Evolutionary conservation across 2,113 vertebrate species (phyloP).

Genomic region (Natator depressus): DNA sequence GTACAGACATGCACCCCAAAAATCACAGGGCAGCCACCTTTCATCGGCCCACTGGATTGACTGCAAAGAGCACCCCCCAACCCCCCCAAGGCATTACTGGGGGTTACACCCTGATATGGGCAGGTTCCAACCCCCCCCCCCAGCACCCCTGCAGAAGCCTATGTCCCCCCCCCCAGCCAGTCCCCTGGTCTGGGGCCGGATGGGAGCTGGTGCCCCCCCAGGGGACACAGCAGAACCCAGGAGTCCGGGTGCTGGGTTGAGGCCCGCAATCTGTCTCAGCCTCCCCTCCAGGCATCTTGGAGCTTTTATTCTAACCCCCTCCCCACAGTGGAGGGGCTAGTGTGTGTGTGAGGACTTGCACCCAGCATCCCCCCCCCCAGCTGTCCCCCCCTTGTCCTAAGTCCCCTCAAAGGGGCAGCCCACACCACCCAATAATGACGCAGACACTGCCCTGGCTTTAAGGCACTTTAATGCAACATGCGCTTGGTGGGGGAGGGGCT

Average conservation of each 20-base stretch:
- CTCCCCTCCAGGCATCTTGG: background rate
- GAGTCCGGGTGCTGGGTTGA: background rate
- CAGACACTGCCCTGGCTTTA: background rate
- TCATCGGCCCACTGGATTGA: too few species aligned
- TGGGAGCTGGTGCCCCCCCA: background rate
- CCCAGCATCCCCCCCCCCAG: too few species aligned
- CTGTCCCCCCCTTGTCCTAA: background rate
- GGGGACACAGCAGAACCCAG: background rate
- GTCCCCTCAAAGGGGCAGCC: background rate
- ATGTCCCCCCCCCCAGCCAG: background rate
- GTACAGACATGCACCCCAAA: background rate
- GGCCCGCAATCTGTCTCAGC: too few species aligned
- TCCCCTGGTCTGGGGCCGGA: too few species aligned
- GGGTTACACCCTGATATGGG: too few species aligned
- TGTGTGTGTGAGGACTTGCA: too few species aligned
- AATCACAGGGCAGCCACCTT: background rate
- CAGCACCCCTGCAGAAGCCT: too few species aligned
- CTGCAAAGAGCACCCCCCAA: background rate
- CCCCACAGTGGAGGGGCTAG: too few species aligned
- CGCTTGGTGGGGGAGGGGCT: background rate
- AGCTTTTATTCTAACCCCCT: background rate
- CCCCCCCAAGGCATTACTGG: background rate
- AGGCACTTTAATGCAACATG: background rate
- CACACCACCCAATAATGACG: background rate
- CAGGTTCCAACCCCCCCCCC: too few species aligned